phyloP scores from a whole-genome alignment of 2,797 vertebrate genomes.

The Vipera latastei region DNA sequence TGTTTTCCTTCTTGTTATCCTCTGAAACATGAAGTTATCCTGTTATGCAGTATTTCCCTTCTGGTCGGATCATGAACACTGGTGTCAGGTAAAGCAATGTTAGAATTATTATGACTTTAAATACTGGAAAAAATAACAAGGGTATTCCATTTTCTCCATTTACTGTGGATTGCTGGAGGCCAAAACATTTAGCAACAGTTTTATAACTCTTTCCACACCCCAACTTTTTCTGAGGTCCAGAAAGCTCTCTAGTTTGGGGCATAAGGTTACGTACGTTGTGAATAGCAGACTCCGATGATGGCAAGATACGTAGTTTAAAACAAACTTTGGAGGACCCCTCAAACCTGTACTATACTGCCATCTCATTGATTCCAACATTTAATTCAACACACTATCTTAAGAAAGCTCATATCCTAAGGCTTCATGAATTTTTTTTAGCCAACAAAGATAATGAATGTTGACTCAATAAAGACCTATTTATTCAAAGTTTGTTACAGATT shows the following conservation, averaged over 20 bases:
- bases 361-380: background rate
- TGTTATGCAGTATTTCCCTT: background rate
- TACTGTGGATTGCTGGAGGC: background rate
- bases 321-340: background rate
- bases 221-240: background rate
- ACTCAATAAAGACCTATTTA: background rate
- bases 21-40: background rate
- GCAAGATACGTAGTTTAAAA: background rate
- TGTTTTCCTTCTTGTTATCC: background rate
- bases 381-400: background rate
- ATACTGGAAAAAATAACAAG: background rate
- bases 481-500: background rate
- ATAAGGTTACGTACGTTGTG: background rate
- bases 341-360: background rate
- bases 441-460: background rate
- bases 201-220: background rate
- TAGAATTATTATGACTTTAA: background rate
- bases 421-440: background rate
- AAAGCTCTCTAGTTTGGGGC: background rate
- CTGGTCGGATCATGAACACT: background rate
- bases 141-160: background rate
- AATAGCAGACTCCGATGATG: background rate
- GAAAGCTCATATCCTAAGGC: background rate
- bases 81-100: background rate
- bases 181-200: background rate